These are phyloP conservation scores for Drosophila neonasuta DNA, from an alignment of 2,888 invertebrate genomes.

Conservation along the genomic window DNA sequence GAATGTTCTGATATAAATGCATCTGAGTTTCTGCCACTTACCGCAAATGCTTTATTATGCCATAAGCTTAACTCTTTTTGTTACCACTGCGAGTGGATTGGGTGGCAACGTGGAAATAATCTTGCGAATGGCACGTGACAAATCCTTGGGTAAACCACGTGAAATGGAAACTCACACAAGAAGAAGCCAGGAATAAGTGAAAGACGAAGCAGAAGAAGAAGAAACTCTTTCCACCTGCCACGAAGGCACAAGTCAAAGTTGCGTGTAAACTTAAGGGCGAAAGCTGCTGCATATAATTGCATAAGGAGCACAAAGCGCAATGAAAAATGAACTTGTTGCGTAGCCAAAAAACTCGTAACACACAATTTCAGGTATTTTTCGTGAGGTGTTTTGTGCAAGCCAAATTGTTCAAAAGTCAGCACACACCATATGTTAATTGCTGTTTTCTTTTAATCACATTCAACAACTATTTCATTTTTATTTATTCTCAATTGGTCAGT, in stretches of 20 bases:
- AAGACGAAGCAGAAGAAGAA: conserved; percentile 3
- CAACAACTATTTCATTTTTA: neutral
- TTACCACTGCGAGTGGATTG: conserved; percentile 4
- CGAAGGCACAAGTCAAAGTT: conserved; percentile 55
- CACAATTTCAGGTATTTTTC: conserved; percentile 32
- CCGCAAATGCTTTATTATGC: neutral
- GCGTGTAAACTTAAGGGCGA: conserved; percentile 52
- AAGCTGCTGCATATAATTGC: conserved; percentile 60
- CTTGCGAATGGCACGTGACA: conserved; percentile 54
- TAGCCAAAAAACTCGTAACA: conserved; percentile 8
- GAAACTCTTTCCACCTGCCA: conserved; percentile 40
- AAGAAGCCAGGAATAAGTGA: conserved; percentile 24
- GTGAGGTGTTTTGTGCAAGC: neutral
- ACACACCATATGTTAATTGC: too few species aligned
- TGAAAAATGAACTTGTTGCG: conserved; percentile 58
- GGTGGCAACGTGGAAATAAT: conserved; percentile 30
- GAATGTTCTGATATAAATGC: too few species aligned
- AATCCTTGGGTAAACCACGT: conserved; percentile 54
- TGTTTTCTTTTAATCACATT: neutral
- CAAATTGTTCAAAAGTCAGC: neutral
- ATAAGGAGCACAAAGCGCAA: conserved; percentile 43
- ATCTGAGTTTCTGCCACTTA: neutral
- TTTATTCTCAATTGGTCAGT: neutral
- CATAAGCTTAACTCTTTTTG: neutral
- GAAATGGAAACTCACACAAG: conserved; percentile 47